These are phyloP conservation scores for Thunnus maccoyii DNA, from an alignment of 2,113 vertebrate species.

Conservation along the genomic window DNA sequence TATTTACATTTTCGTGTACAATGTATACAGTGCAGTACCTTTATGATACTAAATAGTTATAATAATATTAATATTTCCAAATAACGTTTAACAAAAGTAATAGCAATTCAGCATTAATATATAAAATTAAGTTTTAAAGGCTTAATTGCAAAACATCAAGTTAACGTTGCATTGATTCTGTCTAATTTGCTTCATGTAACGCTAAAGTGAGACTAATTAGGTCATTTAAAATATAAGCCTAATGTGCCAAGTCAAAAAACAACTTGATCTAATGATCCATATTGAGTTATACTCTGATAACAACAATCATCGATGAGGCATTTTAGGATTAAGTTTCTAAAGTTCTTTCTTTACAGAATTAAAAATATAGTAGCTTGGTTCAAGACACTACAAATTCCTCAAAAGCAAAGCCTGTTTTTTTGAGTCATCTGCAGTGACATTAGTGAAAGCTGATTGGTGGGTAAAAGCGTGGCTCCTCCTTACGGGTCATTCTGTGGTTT, in stretches of 20 bases:
- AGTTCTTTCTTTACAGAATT: neutral
- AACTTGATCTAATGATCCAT: neutral
- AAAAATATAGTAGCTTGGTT: neutral
- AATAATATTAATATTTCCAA: neutral
- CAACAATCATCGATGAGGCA: neutral
- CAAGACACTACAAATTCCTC: neutral
- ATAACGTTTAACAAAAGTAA: neutral
- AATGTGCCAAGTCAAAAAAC: neutral
- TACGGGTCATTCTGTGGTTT: conserved; percentile 69
- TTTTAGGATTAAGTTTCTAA: neutral
- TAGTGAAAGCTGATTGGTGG: conserved; percentile 19
- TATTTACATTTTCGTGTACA: neutral
- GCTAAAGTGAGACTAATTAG: neutral
- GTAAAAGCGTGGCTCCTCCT: conserved; percentile 37
- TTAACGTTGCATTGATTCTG: neutral
- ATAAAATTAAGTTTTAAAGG: neutral
- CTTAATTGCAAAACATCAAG: neutral
- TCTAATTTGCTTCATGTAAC: neutral
- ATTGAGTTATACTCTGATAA: neutral
- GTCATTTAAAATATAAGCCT: neutral
- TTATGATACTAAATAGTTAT: neutral
- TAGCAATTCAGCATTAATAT: neutral
- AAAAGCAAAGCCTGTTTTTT: neutral
- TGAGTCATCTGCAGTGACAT: conserved; percentile 3
- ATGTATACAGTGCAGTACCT: neutral